These are phyloP conservation scores for Pogonognathellus flavescens DNA, from an alignment of 1,140 invertebrate species.

Conservation along the genomic window DNA sequence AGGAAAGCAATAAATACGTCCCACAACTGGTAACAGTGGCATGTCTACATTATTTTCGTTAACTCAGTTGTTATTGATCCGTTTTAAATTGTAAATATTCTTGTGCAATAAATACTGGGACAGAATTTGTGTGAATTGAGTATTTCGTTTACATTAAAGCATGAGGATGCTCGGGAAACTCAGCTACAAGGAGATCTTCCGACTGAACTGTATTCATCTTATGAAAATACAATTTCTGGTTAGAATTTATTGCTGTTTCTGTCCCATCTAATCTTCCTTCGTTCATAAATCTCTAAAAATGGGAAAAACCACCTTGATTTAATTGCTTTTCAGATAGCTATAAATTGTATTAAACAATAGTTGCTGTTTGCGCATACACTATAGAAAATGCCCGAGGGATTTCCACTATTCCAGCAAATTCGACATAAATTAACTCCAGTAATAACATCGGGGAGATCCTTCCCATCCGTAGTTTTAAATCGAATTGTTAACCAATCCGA, in stretches of 20 bases:
- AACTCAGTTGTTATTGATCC: too few species aligned
- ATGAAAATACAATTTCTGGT: constrained; percentile 23
- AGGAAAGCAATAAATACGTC: constrained; percentile 13
- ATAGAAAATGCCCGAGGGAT: constrained; percentile 92
- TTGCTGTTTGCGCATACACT: too few species aligned
- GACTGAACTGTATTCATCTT: background rate
- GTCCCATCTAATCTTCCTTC: constrained; percentile 78
- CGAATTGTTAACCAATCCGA: constrained; percentile 96
- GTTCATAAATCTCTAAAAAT: constrained; percentile 81
- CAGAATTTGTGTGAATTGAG: too few species aligned
- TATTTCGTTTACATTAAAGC: constrained; percentile 9
- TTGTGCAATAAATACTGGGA: too few species aligned
- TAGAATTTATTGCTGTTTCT: background rate
- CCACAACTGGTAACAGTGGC: background rate
- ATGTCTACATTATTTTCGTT: background rate
- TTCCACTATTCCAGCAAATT: constrained; percentile 95
- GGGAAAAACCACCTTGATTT: too few species aligned
- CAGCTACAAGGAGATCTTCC: background rate
- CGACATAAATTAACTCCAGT: constrained; percentile 92
- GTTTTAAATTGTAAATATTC: too few species aligned
- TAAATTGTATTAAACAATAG: too few species aligned
- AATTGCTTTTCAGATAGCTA: too few species aligned
- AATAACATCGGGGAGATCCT: constrained; percentile 90
- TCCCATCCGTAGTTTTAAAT: constrained; percentile 82
- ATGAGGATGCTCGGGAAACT: background rate